A percentile compares a stretch with the other conserved stretches of the same genome.
Conservation (phyloP, 2,797 vertebrate species). For the Danio kyathit region DNA sequence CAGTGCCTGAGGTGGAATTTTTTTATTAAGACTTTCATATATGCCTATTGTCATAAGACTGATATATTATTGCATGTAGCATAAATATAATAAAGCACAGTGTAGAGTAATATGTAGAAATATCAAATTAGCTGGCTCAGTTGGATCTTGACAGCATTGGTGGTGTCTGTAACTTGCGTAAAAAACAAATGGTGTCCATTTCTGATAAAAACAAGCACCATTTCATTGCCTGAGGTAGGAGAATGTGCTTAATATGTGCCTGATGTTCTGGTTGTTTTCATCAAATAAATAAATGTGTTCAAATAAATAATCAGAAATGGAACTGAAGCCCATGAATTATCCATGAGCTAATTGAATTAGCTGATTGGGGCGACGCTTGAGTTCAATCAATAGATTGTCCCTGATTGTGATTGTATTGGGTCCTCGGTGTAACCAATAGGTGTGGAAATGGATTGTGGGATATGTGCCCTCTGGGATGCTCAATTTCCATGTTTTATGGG, state of each 20-base stretch:
- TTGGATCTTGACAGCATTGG: neutral
- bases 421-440: neutral
- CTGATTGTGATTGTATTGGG: neutral
- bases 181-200: neutral
- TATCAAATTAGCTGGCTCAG: neutral
- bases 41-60: neutral
- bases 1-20: neutral
- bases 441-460: slow-evolving; percentile 18
- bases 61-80: neutral
- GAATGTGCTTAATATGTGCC: neutral
- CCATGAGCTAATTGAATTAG: slow-evolving; percentile 34
- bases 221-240: neutral
- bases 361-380: neutral
- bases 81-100: neutral
- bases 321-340: neutral
- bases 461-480: slow-evolving; percentile 39
- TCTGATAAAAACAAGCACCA: neutral
- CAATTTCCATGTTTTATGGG: slow-evolving; percentile 44
- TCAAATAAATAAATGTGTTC: neutral
- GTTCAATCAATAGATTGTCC: slow-evolving; percentile 24
- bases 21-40: neutral
- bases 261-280: neutral
- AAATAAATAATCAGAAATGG: neutral
- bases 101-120: neutral
- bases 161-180: neutral